Conservation (phyloP, 2,888 invertebrate species). For the Drosophila paranaensis region DNA sequence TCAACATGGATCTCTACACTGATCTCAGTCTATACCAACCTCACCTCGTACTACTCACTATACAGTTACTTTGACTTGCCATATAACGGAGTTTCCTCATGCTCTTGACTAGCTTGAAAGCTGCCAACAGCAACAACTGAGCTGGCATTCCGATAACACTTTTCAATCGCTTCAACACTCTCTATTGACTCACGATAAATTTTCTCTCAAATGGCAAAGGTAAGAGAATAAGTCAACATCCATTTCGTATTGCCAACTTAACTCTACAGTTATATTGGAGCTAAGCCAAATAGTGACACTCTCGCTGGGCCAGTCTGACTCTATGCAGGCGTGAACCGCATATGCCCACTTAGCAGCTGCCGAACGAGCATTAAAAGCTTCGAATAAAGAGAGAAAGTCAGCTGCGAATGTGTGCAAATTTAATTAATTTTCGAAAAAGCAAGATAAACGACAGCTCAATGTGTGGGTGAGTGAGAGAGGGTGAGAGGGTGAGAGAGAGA, state of each 20-base stretch:
- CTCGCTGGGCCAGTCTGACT: neutral
- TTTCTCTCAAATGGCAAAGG: neutral
- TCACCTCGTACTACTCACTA: too few relatives aligned
- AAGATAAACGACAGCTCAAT: slow-evolving; percentile 54
- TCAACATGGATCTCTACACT: too few relatives aligned
- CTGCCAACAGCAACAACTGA: too few relatives aligned
- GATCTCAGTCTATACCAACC: too few relatives aligned
- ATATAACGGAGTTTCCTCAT: too few relatives aligned
- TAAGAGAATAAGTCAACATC: rapidly evolving
- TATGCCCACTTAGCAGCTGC: neutral
- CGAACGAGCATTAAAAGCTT: slow-evolving; percentile 3
- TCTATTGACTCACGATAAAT: neutral
- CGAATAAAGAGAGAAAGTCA: slow-evolving; percentile 42
- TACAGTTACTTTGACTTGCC: too few relatives aligned
- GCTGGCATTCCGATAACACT: too few relatives aligned
- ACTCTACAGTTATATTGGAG: neutral
- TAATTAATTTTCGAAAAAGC: slow-evolving; percentile 76
- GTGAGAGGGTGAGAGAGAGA: too few relatives aligned
- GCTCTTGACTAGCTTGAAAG: too few relatives aligned
- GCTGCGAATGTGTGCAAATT: slow-evolving; percentile 79
- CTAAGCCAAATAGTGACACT: neutral
- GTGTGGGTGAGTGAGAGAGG: slow-evolving; percentile 14
- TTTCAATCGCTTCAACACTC: neutral
- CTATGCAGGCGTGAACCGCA: neutral
- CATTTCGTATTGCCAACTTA: neutral